Conservation (phyloP, 2,797 vertebrate genomes). For the Squalus acanthias region DNA sequence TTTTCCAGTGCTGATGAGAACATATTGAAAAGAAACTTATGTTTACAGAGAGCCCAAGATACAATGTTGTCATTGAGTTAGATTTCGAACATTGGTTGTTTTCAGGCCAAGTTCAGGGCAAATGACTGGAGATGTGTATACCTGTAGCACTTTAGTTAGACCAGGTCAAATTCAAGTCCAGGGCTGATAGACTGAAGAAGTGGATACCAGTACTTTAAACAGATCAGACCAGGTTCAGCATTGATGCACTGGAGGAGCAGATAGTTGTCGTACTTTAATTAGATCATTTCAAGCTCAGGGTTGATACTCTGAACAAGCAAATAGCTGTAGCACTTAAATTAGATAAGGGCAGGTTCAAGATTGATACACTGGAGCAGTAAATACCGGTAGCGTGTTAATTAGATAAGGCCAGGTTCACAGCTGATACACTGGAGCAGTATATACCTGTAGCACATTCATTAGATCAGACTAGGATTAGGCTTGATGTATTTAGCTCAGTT, state of each 20-base stretch:
- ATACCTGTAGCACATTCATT: not conserved
- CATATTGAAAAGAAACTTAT: not conserved
- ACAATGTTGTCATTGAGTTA: not conserved
- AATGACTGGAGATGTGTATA: not conserved
- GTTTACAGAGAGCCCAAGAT: not conserved
- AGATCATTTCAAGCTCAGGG: conserved; percentile 12
- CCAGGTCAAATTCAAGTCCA: not conserved
- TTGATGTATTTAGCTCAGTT: not conserved
- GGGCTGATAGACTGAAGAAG: not conserved
- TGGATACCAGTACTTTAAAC: not conserved
- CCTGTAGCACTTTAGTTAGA: not conserved
- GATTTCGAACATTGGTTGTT: not conserved
- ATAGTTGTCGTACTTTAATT: not conserved
- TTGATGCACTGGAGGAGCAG: not conserved
- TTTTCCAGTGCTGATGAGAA: not conserved
- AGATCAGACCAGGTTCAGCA: not conserved
- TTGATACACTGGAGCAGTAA: not conserved
- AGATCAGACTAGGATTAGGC: not conserved
- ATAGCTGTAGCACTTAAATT: not conserved
- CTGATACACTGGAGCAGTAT: not conserved
- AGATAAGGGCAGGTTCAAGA: not conserved
- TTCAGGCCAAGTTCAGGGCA: not conserved
- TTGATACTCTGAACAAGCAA: not conserved
- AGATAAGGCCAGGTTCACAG: not conserved
- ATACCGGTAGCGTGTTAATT: not conserved